A percentile compares a stretch with the other conserved stretches of the same genome.
These are phyloP conservation scores for Lucilia sericata DNA, from an alignment of 1,140 invertebrate genomes.

Conservation along the genomic window DNA sequence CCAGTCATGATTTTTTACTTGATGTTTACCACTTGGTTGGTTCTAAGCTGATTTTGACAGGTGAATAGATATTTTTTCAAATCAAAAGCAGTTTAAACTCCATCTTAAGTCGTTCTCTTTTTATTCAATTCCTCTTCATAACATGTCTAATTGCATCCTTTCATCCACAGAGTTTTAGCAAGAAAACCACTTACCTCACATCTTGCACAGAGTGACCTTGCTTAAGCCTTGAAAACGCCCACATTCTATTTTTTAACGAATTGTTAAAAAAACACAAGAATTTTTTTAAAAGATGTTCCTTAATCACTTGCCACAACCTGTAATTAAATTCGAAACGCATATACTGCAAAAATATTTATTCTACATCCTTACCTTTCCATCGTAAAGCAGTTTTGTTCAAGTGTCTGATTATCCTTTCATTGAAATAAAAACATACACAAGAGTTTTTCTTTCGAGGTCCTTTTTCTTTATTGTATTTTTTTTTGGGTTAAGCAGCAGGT, in stretches of 20 bases:
- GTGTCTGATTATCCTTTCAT: conserved; percentile 35
- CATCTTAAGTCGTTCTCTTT: not conserved
- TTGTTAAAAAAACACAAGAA: not conserved
- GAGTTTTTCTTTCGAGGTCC: not conserved
- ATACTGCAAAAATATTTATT: not conserved
- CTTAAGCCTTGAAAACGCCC: conserved; percentile 24
- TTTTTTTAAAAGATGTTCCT: conserved; percentile 19
- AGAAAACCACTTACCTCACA: conserved; percentile 26
- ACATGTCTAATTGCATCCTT: not conserved
- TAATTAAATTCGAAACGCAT: conserved; percentile 29
- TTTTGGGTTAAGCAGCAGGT: not conserved
- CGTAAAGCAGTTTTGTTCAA: not conserved
- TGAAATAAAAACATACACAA: not conserved
- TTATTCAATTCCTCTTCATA: not conserved
- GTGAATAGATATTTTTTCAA: no score
- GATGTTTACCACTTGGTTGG: no score
- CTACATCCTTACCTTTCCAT: not conserved
- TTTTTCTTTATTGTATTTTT: no score
- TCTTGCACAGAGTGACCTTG: not conserved
- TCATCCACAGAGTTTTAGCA: not conserved
- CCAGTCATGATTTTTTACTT: no score
- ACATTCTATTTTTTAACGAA: not conserved
- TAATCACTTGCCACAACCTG: conserved; percentile 29
- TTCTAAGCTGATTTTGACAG: no score
- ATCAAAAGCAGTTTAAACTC: no score